Conservation (phyloP, 2,797 vertebrate species). For the Capromys pilorides region DNA sequence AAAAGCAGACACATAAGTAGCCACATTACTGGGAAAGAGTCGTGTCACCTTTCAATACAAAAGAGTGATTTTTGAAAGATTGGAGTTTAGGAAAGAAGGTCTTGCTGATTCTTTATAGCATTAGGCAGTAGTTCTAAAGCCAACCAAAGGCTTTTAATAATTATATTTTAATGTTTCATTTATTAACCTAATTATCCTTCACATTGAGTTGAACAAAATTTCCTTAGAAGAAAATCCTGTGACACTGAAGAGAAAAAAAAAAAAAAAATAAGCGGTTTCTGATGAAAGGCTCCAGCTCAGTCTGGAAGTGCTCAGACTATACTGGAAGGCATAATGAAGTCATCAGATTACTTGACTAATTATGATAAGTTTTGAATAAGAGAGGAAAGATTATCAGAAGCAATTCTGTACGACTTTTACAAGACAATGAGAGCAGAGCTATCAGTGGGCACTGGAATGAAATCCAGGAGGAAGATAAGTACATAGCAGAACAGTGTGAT, state of each 20-base stretch:
- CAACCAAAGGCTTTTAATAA: neutral
- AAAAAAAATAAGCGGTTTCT: neutral
- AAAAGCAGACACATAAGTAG: neutral
- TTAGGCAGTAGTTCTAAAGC: neutral
- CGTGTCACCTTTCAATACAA: neutral
- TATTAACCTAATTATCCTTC: constrained; percentile 12
- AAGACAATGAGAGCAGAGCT: neutral
- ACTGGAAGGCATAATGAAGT: neutral
- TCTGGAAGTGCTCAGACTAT: neutral
- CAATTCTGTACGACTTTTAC: neutral
- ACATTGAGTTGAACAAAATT: neutral
- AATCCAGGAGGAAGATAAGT: neutral
- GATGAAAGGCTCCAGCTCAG: neutral
- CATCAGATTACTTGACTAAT: neutral
- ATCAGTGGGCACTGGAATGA: neutral
- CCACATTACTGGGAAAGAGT: neutral
- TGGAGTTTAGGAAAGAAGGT: neutral
- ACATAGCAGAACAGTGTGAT: neutral
- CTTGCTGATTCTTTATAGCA: neutral
- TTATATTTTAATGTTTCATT: neutral
- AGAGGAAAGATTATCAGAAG: neutral
- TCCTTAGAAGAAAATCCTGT: neutral
- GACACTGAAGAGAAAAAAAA: neutral
- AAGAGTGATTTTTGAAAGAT: neutral
- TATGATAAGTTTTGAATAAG: neutral